These are phyloP conservation scores for Crotalus horridus DNA, from an alignment of 2,113 vertebrate genomes.

Conservation along the genomic window DNA sequence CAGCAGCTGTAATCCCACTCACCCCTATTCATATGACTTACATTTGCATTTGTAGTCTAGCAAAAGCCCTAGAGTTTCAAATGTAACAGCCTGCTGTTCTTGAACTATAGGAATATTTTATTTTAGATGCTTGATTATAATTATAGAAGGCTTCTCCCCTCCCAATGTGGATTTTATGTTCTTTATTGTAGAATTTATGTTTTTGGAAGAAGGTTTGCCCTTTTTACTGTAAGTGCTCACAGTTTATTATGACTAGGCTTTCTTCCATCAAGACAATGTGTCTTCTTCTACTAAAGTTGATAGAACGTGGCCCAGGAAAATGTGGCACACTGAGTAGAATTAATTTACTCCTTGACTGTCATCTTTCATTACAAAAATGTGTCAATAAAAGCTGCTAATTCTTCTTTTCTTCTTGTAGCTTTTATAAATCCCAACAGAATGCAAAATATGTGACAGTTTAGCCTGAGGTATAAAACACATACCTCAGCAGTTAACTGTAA, in stretches of 20 bases:
- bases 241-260: conserved; percentile 35
- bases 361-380: conserved; percentile 32
- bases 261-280: background rate
- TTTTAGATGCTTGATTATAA: conserved; percentile 17
- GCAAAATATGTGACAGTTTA: conserved; percentile 48
- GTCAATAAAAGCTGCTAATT: conserved; percentile 47
- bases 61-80: background rate
- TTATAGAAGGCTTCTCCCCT: background rate
- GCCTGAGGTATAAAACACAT: conserved; percentile 35
- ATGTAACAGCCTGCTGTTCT: conserved; percentile 1
- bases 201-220: background rate
- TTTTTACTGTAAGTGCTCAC: conserved; percentile 13
- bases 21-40: background rate
- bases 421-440: conserved; percentile 51
- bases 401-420: conserved; percentile 16
- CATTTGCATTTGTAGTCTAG: background rate
- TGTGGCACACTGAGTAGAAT: conserved; percentile 17
- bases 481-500: conserved; percentile 1
- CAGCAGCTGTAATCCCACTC: background rate
- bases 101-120: background rate
- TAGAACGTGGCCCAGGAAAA: conserved; percentile 10
- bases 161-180: background rate
- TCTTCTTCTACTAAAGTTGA: background rate
- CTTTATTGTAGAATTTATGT: background rate
- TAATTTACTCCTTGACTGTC: conserved; percentile 37